A percentile compares a stretch with the other conserved stretches of the same genome.
These are phyloP conservation scores for Aplochiton taeniatus DNA, from an alignment of 2,797 vertebrate species.

Conservation along the genomic window DNA sequence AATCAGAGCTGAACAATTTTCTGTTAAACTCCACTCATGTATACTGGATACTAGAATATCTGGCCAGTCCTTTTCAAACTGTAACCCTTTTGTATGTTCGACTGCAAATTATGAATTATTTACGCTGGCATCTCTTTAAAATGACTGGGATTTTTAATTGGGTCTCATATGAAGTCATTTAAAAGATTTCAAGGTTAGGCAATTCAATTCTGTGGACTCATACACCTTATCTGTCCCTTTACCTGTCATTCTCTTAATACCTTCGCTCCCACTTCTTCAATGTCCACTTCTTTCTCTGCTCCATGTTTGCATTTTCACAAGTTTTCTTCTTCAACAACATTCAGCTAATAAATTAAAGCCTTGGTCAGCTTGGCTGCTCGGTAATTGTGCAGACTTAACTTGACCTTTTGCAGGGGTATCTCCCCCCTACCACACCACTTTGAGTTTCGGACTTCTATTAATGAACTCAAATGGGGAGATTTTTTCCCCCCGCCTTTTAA, in stretches of 20 bases:
- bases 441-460: slow-evolving; percentile 57
- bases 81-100: too few species aligned
- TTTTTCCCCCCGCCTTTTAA: slow-evolving; percentile 65
- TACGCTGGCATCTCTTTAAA: too few species aligned
- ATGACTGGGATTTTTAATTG: too few species aligned
- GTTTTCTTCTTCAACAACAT: neutral
- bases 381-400: slow-evolving; percentile 57
- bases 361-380: slow-evolving; percentile 32
- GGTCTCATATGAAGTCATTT: too few species aligned
- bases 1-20: slow-evolving; percentile 29
- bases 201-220: too few species aligned
- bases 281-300: neutral
- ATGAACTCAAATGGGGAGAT: slow-evolving; percentile 60
- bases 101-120: too few species aligned
- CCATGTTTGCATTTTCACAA: slow-evolving; percentile 3
- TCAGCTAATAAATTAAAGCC: slow-evolving; percentile 27
- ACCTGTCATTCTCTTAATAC: too few species aligned
- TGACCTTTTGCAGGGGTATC: slow-evolving; percentile 64
- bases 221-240: too few species aligned
- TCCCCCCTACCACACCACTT: slow-evolving; percentile 49
- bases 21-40: slow-evolving; percentile 34
- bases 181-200: too few species aligned
- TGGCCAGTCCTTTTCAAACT: too few species aligned
- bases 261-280: neutral
- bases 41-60: neutral